Conservation (phyloP, 2,888 invertebrate genomes). For the Lepidocyrtoides sp. region DNA sequence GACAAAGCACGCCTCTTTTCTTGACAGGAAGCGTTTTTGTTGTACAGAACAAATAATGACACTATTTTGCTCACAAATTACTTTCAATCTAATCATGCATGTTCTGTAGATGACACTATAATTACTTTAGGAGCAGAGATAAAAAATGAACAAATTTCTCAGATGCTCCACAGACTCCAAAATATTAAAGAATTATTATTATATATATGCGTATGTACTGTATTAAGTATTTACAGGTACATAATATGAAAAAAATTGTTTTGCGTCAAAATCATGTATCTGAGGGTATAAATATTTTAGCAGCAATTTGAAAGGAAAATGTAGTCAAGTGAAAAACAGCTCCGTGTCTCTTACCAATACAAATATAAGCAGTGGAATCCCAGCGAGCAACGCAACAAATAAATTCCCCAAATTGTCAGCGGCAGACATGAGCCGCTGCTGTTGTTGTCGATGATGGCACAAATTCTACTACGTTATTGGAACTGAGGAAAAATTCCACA, state of each 20-base stretch:
- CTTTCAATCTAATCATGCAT: constrained; percentile 20
- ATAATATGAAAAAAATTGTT: too few species aligned
- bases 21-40: constrained; percentile 43
- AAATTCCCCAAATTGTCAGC: constrained; percentile 79
- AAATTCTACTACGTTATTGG: constrained; percentile 59
- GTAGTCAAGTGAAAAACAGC: constrained; percentile 16
- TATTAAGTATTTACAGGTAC: too few species aligned
- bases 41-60: constrained; percentile 2
- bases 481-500: constrained; percentile 56
- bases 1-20: background rate
- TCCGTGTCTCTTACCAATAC: constrained; percentile 70
- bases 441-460: constrained; percentile 49
- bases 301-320: constrained; percentile 18
- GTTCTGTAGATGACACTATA: constrained; percentile 29
- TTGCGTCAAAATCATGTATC: too few species aligned
- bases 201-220: too few species aligned
- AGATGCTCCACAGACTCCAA: too few species aligned
- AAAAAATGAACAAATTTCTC: background rate
- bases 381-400: constrained; percentile 81
- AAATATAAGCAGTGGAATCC: constrained; percentile 79
- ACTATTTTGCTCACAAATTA: constrained; percentile 50
- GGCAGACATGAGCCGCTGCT: constrained; percentile 74
- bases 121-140: constrained; percentile 18
- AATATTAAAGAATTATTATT: too few species aligned
- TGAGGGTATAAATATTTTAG: constrained; percentile 45